Base-by-base conservation (phyloP, 2,797 vertebrate genomes). In the Myotis myotis region DNA sequence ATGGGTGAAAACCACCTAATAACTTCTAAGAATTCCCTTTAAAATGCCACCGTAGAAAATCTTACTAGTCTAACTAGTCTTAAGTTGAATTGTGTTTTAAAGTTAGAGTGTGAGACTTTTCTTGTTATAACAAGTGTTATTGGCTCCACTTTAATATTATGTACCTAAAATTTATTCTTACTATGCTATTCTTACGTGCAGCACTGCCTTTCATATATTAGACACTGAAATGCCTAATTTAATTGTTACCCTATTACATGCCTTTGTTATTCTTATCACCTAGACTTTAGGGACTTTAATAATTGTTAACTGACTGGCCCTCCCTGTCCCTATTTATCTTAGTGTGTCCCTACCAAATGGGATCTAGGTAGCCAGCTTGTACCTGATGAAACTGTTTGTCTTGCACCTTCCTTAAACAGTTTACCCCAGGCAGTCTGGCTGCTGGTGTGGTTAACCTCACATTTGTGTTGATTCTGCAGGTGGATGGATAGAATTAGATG, bases 91-190 rank as follows among this genome's bases (percentile, higher is more conserved):
- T 84, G 20, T n/a, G 33, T 86, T 36, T 80, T 76, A 60, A 68
- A 57, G 41, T 85, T 22, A 92, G 93, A 71, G 70, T 84, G 44
- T 36, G 9, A 51, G 33, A n/a, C 25, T 66, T 78, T 93, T 75
- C 51, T 13, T 30, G 36, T 84, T 80, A 5, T 15, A 82, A 62
- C 3, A 75, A 23, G 8, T 25, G 64, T 68, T 94, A 81, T 41
- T 55, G 47, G 36, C 51, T 90, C 30, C 13, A n/a, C 36, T 92
- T 88, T 92, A 64, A 80, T 75, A 88, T 83, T 71, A 53, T 66
- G 55, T 60, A 28, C 47, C 83, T 88, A 41, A 78, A 81, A 85
- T 91, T 51, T 90, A 82, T 64, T 76, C 81, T 87, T 90, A 44
- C 53, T 20, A 60, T 41, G 68, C 28, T 62, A 30, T 22, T 57